Percentiles rank a stretch among this genome's conserved stretches.
These are phyloP conservation scores for Dasyprocta punctata DNA, from an alignment of 2,113 vertebrate species.

Conservation along the genomic window DNA sequence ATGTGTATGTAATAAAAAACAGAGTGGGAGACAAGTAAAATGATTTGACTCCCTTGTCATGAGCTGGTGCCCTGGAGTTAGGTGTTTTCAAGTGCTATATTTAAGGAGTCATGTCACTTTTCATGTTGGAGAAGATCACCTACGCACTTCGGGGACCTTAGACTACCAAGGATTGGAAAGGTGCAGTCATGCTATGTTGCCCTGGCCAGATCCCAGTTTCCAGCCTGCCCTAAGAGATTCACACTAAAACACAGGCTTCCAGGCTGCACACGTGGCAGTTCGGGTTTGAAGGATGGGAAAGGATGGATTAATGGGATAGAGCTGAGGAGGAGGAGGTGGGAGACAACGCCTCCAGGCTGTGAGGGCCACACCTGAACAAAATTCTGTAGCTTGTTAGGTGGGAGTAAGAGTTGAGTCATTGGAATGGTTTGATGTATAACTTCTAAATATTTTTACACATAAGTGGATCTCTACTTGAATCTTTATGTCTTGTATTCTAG, in stretches of 20 bases:
- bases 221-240: background rate
- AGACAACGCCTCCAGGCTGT: background rate
- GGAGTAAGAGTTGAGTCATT: background rate
- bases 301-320: background rate
- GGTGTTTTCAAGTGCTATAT: background rate
- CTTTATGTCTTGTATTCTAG: fast-evolving
- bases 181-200: background rate
- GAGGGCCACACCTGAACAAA: background rate
- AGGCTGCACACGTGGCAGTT: background rate
- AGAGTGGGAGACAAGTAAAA: background rate
- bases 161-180: background rate
- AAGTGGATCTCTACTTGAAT: background rate
- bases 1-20: background rate
- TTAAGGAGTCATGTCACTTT: background rate
- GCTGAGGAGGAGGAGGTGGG: background rate
- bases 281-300: too few relatives aligned
- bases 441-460: background rate
- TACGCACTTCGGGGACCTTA: background rate
- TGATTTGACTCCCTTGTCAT: background rate
- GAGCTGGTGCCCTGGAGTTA: background rate
- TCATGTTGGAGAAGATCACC: background rate
- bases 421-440: background rate
- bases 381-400: fast-evolving
- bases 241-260: background rate
- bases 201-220: background rate